Base-by-base conservation (phyloP, 2,797 vertebrate species). In the Adelosebastes latens region DNA sequence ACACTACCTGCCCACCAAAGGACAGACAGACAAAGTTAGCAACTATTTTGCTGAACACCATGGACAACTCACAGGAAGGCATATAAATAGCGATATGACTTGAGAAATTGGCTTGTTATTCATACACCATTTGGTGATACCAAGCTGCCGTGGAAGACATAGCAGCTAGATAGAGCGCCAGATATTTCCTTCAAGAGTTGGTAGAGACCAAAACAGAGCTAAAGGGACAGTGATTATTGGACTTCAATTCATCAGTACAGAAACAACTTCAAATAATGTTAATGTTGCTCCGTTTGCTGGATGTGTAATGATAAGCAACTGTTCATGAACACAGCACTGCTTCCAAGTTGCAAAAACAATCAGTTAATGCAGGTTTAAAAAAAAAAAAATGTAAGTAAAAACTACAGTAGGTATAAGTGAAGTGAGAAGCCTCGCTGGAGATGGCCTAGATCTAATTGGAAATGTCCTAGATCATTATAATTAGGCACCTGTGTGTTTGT, bases 391-490 rank as follows among this genome's bases (percentile, higher is more conserved):
- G 10, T 6, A 65, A 32, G 9, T 77, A 11, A 56, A 62, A 83
- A 32, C 42, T 39, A 32, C 25, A 72, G 70, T 49, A 36, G 32
- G 12, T 65, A 58, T 8, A 71, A 75, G 59, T 32, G 66, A 81
- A 72, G 9, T 34, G 46, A 63, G 72, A 63, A 42, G 68, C 59
- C 9, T 58, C n/a, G 20, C 65, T 73, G 31, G 39, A 71, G 61
- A 75, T 83, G 75, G 84, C 84, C 78, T 77, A 76, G 39, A 88
- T 88, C 78, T 81, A 65, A 75, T 53, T 81, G 53, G 32, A 80
- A 77, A 74, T 75, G 76, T 67, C 82, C 85, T 84, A 82, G 34
- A 79, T 90, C 85, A 67, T 62, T 74, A 22, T 89, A 90, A 89
- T 87, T 79, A 85, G 85, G 59, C 68, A 85, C 85, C 72, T 86